Evolutionary conservation across 2,113 vertebrate species (phyloP).

Genomic region (Calidris pygmaea): DNA sequence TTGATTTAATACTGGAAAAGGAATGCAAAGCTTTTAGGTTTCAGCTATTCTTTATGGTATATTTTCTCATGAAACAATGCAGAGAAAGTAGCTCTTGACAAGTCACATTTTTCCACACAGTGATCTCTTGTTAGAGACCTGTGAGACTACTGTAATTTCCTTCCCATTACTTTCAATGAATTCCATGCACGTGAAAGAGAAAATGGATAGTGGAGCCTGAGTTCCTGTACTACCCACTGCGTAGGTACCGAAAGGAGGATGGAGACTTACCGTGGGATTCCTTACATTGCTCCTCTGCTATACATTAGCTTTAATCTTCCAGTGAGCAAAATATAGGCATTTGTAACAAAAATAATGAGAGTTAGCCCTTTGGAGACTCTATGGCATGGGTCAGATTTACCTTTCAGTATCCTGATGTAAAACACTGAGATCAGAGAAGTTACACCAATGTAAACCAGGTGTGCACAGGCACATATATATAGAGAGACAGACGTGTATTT

Average conservation of each 20-base stretch:
- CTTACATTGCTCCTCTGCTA: conserved; percentile 65
- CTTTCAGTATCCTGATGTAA: conserved; percentile 18
- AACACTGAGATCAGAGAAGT: conserved; percentile 58
- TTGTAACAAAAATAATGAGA: conserved; percentile 39
- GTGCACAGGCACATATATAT: not conserved
- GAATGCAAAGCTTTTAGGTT: conserved; percentile 65
- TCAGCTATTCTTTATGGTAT: conserved; percentile 59
- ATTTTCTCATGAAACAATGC: conserved; percentile 67
- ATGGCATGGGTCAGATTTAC: conserved; percentile 31
- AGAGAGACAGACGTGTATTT: not conserved
- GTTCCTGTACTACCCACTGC: conserved; percentile 35
- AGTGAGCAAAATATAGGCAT: conserved; percentile 58
- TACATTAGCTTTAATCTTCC: conserved; percentile 72
- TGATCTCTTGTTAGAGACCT: conserved; percentile 74
- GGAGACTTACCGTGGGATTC: conserved; percentile 62
- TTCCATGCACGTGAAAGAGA: conserved; percentile 72
- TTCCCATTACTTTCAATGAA: conserved; percentile 76
- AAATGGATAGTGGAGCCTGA: conserved; percentile 49
- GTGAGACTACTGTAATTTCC: conserved; percentile 74
- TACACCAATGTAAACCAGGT: conserved; percentile 57
- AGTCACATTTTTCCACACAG: conserved; percentile 75
- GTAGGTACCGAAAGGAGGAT: conserved; percentile 57
- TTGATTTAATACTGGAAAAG: conserved; percentile 72
- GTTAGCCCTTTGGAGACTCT: conserved; percentile 62
- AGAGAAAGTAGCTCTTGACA: conserved; percentile 70